Evolutionary conservation across 2,113 vertebrate genomes (phyloP).

Genomic region (cattle (Bos taurus)): ARS-UCD2.0 NC_037330.1:102487501-102488000

Average conservation of each 20-base stretch:
- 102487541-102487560: conserved; percentile 24
- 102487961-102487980: background rate
- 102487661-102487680: conserved; percentile 19
- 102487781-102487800: conserved; percentile 42
- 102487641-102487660: conserved; percentile 63
- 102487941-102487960: background rate
- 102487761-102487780: conserved; percentile 35
- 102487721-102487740: conserved; percentile 48
- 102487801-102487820: background rate
- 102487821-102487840: background rate
- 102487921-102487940: background rate
- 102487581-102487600: conserved; percentile 64
- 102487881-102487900: background rate
- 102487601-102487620: conserved; percentile 62
- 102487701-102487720: conserved; percentile 49
- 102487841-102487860: background rate
- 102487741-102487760: conserved; percentile 28
- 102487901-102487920: background rate
- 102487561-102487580: background rate
- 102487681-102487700: conserved; percentile 28
- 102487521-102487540: conserved; percentile 11
- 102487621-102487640: conserved; percentile 63
- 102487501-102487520: background rate
- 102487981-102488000: background rate
- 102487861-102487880: background rate